Conservation (phyloP, 2,113 vertebrate species). For the Felis chaus region DNA sequence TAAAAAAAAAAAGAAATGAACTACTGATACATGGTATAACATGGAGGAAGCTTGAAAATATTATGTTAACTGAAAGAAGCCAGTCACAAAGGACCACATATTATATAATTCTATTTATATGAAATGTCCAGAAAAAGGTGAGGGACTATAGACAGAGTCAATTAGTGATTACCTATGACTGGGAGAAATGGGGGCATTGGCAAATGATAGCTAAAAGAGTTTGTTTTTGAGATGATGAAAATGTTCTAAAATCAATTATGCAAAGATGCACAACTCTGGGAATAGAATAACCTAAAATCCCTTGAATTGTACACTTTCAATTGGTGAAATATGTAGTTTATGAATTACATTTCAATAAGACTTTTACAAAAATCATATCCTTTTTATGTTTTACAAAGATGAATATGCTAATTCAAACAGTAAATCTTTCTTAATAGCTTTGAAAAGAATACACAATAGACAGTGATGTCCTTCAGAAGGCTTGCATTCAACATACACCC, state of each 20-base stretch:
- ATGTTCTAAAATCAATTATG: neutral
- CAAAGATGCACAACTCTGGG: neutral
- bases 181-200: no score
- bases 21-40: neutral
- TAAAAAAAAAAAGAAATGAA: neutral
- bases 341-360: neutral
- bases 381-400: neutral
- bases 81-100: neutral
- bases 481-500: neutral
- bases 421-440: neutral
- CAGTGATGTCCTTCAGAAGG: neutral
- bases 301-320: neutral
- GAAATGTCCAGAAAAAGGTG: neutral
- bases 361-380: neutral
- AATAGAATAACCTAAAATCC: neutral
- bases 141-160: neutral
- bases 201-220: neutral
- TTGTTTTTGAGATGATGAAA: neutral
- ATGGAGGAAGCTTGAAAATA: neutral
- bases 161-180: neutral
- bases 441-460: neutral
- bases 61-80: neutral
- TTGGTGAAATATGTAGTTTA: neutral
- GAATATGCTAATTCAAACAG: neutral
- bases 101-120: neutral